Conservation (phyloP, 2,797 vertebrate species). For the Pipistrellus pipistrellus region DNA sequence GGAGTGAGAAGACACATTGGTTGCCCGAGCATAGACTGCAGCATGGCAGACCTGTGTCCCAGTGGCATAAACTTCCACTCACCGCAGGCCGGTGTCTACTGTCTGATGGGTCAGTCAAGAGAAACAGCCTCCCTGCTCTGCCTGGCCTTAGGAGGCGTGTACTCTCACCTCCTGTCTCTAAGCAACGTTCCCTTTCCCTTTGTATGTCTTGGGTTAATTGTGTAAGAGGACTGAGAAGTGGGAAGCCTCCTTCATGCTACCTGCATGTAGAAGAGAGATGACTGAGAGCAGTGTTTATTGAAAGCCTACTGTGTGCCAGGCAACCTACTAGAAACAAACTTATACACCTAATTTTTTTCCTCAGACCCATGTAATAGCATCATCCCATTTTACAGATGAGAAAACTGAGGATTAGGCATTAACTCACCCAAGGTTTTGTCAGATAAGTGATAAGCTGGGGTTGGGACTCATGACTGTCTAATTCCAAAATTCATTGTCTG, state of each 20-base stretch:
- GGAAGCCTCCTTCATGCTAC: neutral
- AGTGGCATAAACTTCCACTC: neutral
- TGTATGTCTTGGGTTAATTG: neutral
- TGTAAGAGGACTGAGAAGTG: slow-evolving; percentile 4
- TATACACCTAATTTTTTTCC: neutral
- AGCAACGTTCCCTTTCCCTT: neutral
- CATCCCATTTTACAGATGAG: slow-evolving; percentile 21
- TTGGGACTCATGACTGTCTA: slow-evolving; percentile 31
- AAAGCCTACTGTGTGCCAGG: neutral
- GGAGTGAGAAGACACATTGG: neutral
- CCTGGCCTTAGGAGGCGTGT: neutral
- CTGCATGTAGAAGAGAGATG: neutral
- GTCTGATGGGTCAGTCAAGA: neutral
- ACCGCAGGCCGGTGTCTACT: neutral
- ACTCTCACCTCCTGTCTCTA: neutral
- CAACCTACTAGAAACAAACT: slow-evolving; percentile 8
- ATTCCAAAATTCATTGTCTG: slow-evolving; percentile 58
- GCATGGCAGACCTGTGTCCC: neutral
- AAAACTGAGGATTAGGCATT: slow-evolving; percentile 6
- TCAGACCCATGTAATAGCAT: slow-evolving; percentile 17
- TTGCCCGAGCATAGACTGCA: neutral
- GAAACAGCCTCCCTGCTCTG: neutral
- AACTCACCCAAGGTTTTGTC: neutral
- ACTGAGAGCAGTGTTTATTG: neutral
- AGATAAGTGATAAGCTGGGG: neutral